A percentile compares a stretch with the other conserved stretches of the same genome.
These are phyloP conservation scores for Tetrao urogallus DNA, from an alignment of 2,113 vertebrate species.

Conservation along the genomic window DNA sequence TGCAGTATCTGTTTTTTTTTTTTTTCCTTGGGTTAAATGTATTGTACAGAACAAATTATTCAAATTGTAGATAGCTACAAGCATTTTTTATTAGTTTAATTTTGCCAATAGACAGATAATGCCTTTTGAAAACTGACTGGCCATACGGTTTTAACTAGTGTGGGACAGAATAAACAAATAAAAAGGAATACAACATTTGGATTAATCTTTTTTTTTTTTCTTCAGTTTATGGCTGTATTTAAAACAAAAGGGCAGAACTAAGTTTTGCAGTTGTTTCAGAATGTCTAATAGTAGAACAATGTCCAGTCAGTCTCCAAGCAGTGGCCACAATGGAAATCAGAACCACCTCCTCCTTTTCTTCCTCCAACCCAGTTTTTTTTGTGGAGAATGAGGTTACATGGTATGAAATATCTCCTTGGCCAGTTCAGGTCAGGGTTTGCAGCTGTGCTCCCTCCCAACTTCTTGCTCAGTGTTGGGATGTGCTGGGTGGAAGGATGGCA, in stretches of 20 bases:
- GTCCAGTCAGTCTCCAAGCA: neutral
- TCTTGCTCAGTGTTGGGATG: neutral
- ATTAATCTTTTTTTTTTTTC: neutral
- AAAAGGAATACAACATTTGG: neutral
- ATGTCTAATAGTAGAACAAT: neutral
- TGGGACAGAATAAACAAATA: neutral
- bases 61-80: neutral
- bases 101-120: neutral
- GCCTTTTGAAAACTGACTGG: neutral
- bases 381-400: neutral
- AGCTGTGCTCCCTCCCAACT: neutral
- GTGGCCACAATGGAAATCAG: neutral
- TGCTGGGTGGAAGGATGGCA: neutral
- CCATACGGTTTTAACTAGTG: neutral
- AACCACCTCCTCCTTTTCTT: neutral
- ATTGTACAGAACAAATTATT: neutral
- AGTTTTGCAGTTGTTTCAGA: no score
- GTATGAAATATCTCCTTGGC: neutral
- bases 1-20: neutral
- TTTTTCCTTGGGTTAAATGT: neutral
- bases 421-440: neutral
- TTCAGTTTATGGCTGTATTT: neutral
- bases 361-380: neutral
- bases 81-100: neutral
- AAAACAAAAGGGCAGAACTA: neutral